Conservation (phyloP, 1,140 invertebrate genomes). For the Neocloeon triangulifer region DNA sequence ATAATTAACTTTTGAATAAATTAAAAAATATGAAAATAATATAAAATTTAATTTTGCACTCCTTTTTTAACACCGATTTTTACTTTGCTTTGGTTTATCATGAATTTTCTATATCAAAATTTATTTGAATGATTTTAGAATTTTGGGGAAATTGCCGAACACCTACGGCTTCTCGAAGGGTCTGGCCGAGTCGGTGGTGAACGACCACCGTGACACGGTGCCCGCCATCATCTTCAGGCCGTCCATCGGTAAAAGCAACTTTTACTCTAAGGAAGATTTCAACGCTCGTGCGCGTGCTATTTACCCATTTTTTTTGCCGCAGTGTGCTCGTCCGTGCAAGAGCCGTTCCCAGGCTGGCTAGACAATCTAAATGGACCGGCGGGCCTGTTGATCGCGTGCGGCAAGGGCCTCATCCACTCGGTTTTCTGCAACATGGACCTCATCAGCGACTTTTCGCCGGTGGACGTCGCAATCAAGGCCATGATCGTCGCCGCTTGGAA, state of each 20-base stretch:
- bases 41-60: too few species aligned
- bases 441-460: slow-evolving; percentile 29
- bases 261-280: background rate
- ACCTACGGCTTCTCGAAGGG: slow-evolving; percentile 23
- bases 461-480: slow-evolving; percentile 30
- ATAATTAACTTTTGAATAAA: too few species aligned
- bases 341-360: slow-evolving; percentile 36
- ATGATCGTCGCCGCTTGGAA: slow-evolving; percentile 28
- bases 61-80: too few species aligned
- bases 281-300: background rate
- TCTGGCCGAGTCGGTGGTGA: slow-evolving; percentile 17
- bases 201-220: slow-evolving; percentile 15
- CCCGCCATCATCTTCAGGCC: slow-evolving; percentile 34
- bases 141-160: slow-evolving; percentile 13
- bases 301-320: slow-evolving; percentile 2
- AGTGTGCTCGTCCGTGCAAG: slow-evolving; percentile 32
- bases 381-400: slow-evolving; percentile 32
- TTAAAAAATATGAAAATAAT: too few species aligned
- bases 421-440: slow-evolving; percentile 21
- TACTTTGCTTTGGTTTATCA: too few species aligned
- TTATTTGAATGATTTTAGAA: background rate
- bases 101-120: too few species aligned
- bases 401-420: slow-evolving; percentile 29
- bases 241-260: slow-evolving; percentile 20
- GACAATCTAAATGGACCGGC: slow-evolving; percentile 43